phyloP scores from a whole-genome alignment of 53 echinoderm and acorn worm species.

The Arbacia lixula region DNA sequence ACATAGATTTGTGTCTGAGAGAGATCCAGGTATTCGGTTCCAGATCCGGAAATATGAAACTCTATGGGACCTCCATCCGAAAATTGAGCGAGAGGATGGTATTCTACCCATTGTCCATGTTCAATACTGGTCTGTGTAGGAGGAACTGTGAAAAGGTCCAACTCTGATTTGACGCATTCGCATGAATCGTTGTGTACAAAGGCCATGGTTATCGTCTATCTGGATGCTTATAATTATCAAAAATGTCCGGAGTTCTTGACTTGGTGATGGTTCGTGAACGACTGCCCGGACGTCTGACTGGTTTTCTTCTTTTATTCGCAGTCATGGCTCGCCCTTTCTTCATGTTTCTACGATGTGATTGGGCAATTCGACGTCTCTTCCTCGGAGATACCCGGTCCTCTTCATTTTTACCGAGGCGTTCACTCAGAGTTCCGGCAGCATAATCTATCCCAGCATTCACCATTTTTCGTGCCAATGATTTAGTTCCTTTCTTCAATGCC shows the following conservation, averaged over 20 bases:
- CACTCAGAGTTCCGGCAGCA: slow-evolving; percentile 43
- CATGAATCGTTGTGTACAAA: slow-evolving; percentile 79
- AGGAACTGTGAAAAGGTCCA: slow-evolving; percentile 71
- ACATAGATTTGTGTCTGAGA: slow-evolving; percentile 62
- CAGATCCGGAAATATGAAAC: slow-evolving; percentile 58
- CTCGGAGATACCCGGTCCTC: not conserved
- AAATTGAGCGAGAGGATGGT: slow-evolving; percentile 64
- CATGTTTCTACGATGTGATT: not conserved
- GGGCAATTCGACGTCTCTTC: not conserved
- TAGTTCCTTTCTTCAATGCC: slow-evolving; percentile 18
- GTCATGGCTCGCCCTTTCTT: not conserved
- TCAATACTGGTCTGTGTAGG: slow-evolving; percentile 76
- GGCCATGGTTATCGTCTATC: slow-evolving; percentile 54
- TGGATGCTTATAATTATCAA: not conserved
- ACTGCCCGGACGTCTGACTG: not conserved
- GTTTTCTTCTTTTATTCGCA: slow-evolving; percentile 59
- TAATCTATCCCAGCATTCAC: slow-evolving; percentile 58
- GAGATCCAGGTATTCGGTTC: slow-evolving; percentile 56
- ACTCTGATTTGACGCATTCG: slow-evolving; percentile 74
- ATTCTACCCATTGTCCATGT: slow-evolving; percentile 68
- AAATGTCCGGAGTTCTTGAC: slow-evolving; percentile 47
- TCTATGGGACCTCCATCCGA: slow-evolving; percentile 59
- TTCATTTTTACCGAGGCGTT: not conserved
- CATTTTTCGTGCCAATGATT: slow-evolving; percentile 46
- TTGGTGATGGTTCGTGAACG: not conserved